Evolutionary conservation across 2,888 invertebrate genomes (phyloP).

Genomic region (Saturnia pavonia): DNA sequence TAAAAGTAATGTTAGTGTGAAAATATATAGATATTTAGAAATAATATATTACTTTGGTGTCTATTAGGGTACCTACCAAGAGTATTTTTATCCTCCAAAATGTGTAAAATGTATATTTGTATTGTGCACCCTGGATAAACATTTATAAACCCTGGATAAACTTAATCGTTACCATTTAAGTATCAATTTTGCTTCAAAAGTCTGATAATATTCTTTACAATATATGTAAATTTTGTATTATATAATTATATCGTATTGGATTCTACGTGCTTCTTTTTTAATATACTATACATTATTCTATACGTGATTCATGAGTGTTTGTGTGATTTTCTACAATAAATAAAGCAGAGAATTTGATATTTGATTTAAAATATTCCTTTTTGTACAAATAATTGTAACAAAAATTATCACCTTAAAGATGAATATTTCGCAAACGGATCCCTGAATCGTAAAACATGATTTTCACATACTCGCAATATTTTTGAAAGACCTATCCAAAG

Average conservation of each 20-base stretch:
- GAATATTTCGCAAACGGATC: no score
- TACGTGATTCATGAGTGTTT: no score
- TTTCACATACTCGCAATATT: no score
- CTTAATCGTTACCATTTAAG: background rate
- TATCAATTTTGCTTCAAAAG: conserved; percentile 9
- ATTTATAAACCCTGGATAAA: background rate
- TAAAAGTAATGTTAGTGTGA: background rate
- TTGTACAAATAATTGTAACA: no score
- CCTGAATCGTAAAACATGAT: no score
- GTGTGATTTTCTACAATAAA: background rate
- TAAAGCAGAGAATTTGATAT: no score
- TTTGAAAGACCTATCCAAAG: no score
- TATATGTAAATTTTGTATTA: background rate
- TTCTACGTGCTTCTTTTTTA: background rate
- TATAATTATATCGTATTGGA: background rate
- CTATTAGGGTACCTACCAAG: background rate
- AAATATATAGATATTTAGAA: no score
- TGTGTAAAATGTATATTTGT: background rate
- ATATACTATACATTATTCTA: background rate
- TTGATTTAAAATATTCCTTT: no score
- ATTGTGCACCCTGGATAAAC: background rate
- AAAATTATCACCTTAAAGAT: no score
- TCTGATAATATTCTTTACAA: conserved; percentile 5
- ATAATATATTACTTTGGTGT: background rate
- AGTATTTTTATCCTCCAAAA: background rate